These are phyloP conservation scores for Macrophya alboannulata DNA, from an alignment of 2,888 invertebrate genomes.

Conservation along the genomic window DNA sequence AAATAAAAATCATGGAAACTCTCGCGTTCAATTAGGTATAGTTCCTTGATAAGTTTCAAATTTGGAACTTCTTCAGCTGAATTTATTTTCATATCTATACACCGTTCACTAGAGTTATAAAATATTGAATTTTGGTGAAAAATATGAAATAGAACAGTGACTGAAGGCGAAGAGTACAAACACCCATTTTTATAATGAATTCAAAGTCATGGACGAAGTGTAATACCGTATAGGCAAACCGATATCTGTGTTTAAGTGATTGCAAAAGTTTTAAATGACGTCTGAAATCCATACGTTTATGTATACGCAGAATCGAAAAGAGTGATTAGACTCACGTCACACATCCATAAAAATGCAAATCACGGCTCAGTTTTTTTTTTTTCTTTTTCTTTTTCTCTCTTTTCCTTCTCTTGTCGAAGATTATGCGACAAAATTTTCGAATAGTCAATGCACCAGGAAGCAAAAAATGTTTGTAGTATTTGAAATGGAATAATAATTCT, in stretches of 20 bases:
- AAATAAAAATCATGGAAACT: not conserved
- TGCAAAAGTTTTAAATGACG: slow-evolving; percentile 7
- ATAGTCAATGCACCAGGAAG: slow-evolving; percentile 44
- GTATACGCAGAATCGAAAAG: slow-evolving; percentile 1
- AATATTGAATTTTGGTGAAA: not conserved
- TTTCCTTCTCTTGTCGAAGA: slow-evolving; percentile 15
- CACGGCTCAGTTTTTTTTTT: slow-evolving; percentile 8
- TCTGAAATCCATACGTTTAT: slow-evolving; percentile 14
- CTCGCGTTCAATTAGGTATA: not conserved
- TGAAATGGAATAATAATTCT: slow-evolving; percentile 17
- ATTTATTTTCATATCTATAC: not conserved
- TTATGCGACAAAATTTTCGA: slow-evolving; percentile 44
- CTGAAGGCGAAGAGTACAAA: not conserved
- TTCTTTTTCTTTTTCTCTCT: too few species aligned
- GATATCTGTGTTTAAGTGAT: not conserved
- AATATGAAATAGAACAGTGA: too few species aligned
- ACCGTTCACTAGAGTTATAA: not conserved
- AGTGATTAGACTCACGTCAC: slow-evolving; percentile 29
- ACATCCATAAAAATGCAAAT: slow-evolving; percentile 46
- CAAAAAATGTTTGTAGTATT: not conserved
- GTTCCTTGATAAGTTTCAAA: not conserved
- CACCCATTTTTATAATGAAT: not conserved
- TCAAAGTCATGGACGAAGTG: not conserved
- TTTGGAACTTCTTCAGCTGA: not conserved
- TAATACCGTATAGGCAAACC: not conserved